phyloP scores from a whole-genome alignment of 2,113 vertebrate genomes.

The Clarias magur region DNA sequence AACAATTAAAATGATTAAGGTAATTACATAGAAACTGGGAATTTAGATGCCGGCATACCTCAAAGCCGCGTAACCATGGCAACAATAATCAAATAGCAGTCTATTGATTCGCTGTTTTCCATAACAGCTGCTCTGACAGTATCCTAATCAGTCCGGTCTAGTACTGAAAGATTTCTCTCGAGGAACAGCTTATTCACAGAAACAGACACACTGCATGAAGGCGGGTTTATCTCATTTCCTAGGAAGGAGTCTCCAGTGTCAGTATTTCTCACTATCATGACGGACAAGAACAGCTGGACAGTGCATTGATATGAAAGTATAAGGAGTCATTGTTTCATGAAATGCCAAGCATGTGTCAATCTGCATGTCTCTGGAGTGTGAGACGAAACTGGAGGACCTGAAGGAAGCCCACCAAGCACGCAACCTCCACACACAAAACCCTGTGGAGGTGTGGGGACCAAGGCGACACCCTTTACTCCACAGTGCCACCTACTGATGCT shows the following conservation, averaged over 20 bases:
- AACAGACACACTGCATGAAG: background rate
- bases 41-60: background rate
- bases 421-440: too few relatives aligned
- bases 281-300: too few relatives aligned
- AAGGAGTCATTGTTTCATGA: too few relatives aligned
- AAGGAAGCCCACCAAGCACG: too few relatives aligned
- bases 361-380: too few relatives aligned
- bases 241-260: background rate
- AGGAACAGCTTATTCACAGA: background rate
- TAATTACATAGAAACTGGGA: background rate
- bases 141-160: background rate
- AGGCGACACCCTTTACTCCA: too few relatives aligned
- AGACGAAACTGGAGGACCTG: too few relatives aligned
- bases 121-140: background rate
- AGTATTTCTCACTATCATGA: background rate
- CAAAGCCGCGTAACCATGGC: background rate
- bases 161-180: background rate
- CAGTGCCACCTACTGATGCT: background rate
- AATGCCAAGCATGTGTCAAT: too few relatives aligned
- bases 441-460: too few relatives aligned
- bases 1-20: background rate
- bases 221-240: background rate
- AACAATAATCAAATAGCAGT: background rate
- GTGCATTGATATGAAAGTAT: too few relatives aligned
- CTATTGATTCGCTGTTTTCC: background rate